These are phyloP conservation scores for Pseudococcus jackbeardsleyi DNA, from an alignment of 2,888 invertebrate species.

Conservation along the genomic window DNA sequence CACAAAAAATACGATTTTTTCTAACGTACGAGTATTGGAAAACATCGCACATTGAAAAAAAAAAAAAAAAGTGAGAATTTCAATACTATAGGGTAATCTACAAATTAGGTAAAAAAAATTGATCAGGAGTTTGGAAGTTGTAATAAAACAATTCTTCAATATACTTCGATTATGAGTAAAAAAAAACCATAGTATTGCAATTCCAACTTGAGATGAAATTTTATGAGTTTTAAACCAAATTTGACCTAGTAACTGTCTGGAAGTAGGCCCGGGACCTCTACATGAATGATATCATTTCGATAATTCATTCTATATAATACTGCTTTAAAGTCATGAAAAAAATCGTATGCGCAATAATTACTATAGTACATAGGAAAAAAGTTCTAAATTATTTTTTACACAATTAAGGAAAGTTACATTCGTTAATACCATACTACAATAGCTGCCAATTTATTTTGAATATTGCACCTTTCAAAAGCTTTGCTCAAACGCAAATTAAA, in stretches of 20 bases:
- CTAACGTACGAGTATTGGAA: not conserved
- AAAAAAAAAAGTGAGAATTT: not conserved
- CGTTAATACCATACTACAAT: not conserved
- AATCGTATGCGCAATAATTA: not conserved
- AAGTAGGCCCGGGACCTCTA: not conserved
- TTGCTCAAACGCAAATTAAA: not conserved
- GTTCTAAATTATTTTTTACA: not conserved
- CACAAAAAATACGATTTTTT: conserved; percentile 37
- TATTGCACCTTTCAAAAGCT: not conserved
- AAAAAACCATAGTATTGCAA: not conserved
- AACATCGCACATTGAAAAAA: conserved; percentile 10
- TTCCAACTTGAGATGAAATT: not conserved
- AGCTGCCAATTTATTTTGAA: not conserved
- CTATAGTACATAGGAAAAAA: not conserved
- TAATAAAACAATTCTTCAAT: not conserved
- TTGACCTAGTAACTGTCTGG: not conserved
- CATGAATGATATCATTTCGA: not conserved
- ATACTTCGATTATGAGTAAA: conserved; percentile 14
- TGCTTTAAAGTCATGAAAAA: not conserved
- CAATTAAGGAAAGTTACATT: conserved; percentile 15
- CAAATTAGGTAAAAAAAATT: not conserved
- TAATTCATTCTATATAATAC: not conserved
- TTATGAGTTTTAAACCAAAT: not conserved
- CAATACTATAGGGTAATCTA: not conserved
- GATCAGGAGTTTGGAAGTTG: not conserved